Evolutionary conservation across 2,113 vertebrate genomes (phyloP).

Genomic region (Psettodes erumei): DNA sequence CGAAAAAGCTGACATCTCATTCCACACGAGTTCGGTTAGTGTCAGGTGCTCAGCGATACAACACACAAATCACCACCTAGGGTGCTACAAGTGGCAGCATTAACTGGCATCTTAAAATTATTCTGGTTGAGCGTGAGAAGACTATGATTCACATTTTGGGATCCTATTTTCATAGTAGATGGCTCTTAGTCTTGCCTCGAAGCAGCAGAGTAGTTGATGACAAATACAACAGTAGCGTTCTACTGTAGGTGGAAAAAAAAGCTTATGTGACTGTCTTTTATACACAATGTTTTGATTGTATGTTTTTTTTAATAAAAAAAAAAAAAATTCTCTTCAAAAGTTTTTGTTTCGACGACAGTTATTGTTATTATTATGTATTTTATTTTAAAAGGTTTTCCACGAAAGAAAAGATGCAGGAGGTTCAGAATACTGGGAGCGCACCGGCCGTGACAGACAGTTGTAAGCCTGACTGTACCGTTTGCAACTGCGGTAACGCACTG

Average conservation of each 20-base stretch:
- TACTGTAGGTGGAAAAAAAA: constrained; percentile 71
- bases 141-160: constrained; percentile 57
- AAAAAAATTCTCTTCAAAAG: constrained; percentile 43
- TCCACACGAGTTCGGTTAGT: constrained; percentile 27
- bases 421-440: neutral
- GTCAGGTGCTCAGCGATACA: constrained; percentile 31
- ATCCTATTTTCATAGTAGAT: constrained; percentile 67
- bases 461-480: constrained; percentile 43
- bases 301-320: constrained; percentile 74
- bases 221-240: constrained; percentile 55
- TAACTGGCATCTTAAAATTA: constrained; percentile 51
- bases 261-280: constrained; percentile 74
- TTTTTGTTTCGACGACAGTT: too few relatives aligned
- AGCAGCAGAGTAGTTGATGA: constrained; percentile 56
- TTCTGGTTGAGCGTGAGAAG: constrained; percentile 54
- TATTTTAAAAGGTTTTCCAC: too few relatives aligned
- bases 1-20: constrained; percentile 34
- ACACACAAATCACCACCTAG: constrained; percentile 30
- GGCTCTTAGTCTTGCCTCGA: constrained; percentile 44
- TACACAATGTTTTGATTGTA: constrained; percentile 75
- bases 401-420: constrained; percentile 20
- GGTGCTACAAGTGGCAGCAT: constrained; percentile 45
- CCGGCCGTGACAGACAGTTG: neutral
- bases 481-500: constrained; percentile 51
- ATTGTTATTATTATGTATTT: too few relatives aligned